phyloP scores from a whole-genome alignment of 2,888 invertebrate genomes.

The Tetropium fuscum region DNA sequence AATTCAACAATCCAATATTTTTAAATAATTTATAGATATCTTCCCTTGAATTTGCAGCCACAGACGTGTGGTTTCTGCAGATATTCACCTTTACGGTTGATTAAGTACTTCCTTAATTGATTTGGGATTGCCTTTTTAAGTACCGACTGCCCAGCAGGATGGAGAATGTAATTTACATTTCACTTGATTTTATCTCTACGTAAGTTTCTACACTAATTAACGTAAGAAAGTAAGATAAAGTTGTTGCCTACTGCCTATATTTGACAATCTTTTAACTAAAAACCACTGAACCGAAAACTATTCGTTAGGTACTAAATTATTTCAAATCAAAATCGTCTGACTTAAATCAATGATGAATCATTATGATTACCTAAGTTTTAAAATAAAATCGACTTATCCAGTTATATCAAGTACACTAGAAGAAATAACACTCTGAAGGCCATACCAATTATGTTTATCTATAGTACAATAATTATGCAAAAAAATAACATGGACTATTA shows the following conservation, averaged over 20 bases:
- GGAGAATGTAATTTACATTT: constrained; percentile 5
- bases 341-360: constrained; percentile 1
- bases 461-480: too few species aligned
- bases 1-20: too few species aligned
- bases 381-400: too few species aligned
- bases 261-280: constrained; percentile 5
- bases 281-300: constrained; percentile 4
- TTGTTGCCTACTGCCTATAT: not conserved
- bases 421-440: too few species aligned
- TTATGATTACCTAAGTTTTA: too few species aligned
- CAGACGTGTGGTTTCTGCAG: too few species aligned
- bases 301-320: constrained; percentile 3
- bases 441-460: too few species aligned
- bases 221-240: constrained; percentile 16
- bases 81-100: not conserved
- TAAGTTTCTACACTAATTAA: constrained; percentile 12
- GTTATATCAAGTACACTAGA: too few species aligned
- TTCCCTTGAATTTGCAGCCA: too few species aligned
- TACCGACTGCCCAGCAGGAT: constrained; percentile 7
- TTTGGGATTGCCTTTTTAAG: not conserved
- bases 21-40: too few species aligned
- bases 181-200: constrained; percentile 12
- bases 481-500: too few species aligned
- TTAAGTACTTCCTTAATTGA: not conserved
- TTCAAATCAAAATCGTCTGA: not conserved